Conservation (phyloP, 1,140 invertebrate genomes). For the Amyelois transitella region DNA sequence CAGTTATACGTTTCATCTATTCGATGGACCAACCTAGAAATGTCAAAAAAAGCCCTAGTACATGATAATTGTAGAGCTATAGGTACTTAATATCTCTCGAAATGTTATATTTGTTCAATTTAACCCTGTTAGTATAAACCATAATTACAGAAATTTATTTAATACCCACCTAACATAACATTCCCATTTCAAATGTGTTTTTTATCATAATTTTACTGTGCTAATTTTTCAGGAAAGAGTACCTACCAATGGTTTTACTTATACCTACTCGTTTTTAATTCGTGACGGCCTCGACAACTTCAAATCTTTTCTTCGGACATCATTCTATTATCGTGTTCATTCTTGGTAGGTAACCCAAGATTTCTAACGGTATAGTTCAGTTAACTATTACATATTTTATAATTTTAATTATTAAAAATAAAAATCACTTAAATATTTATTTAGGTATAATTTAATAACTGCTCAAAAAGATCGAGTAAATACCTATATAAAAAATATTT, state of each 20-base stretch:
- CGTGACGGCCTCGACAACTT: neutral
- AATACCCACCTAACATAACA: neutral
- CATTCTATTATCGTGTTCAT: neutral
- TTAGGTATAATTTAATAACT: no score
- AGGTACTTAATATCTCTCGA: neutral
- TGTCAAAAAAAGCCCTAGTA: no score
- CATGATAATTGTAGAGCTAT: no score
- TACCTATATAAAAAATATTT: no score
- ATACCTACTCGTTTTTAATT: neutral
- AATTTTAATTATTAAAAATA: no score
- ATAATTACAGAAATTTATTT: no score
- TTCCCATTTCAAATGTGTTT: neutral
- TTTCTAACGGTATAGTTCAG: neutral
- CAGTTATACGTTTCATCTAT: no score
- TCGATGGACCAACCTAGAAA: no score
- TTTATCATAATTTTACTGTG: neutral
- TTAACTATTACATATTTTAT: no score
- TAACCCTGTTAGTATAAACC: no score
- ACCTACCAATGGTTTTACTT: neutral
- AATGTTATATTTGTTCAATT: neutral
- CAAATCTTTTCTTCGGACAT: neutral
- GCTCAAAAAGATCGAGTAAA: no score
- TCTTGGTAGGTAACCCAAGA: neutral
- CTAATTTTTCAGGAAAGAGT: neutral
- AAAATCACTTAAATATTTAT: neutral